These are phyloP conservation scores for Maniola hyperantus DNA, from an alignment of 2,888 invertebrate species.

Conservation along the genomic window DNA sequence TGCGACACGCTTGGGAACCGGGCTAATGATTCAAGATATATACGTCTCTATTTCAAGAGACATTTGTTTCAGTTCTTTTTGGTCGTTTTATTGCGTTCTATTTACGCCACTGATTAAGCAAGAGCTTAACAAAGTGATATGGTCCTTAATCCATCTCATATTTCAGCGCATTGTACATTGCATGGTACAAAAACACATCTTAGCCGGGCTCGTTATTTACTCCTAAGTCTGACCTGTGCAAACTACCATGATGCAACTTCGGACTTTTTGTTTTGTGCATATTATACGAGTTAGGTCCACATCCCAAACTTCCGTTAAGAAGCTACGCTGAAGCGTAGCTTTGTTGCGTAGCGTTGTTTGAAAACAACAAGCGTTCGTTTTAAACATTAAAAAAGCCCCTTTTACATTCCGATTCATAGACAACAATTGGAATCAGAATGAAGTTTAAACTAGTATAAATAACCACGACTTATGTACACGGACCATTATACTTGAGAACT, in stretches of 20 bases:
- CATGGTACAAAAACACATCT: too few species aligned
- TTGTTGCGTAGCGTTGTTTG: too few species aligned
- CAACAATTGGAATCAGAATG: conserved; percentile 35
- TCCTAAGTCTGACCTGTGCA: too few species aligned
- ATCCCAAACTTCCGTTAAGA: too few species aligned
- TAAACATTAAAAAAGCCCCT: background rate
- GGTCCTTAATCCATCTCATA: background rate
- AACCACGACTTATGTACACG: conserved; percentile 49
- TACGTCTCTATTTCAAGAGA: conserved; percentile 33
- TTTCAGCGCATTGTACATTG: too few species aligned
- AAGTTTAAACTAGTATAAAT: conserved; percentile 49
- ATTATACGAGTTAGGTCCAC: too few species aligned
- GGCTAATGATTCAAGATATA: conserved; percentile 37
- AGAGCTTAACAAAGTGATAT: background rate
- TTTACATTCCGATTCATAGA: conserved; percentile 8
- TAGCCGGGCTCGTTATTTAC: too few species aligned
- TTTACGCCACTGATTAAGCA: background rate
- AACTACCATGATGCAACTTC: too few species aligned
- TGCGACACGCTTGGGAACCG: conserved; percentile 37
- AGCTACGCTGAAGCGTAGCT: too few species aligned
- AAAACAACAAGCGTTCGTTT: background rate
- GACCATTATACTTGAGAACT: conserved; percentile 64
- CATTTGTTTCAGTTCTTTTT: conserved; percentile 14
- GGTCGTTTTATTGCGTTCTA: conserved; percentile 9
- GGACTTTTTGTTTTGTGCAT: too few species aligned